Conservation (phyloP, 1,140 invertebrate genomes). For the Papilio dardanus region DNA sequence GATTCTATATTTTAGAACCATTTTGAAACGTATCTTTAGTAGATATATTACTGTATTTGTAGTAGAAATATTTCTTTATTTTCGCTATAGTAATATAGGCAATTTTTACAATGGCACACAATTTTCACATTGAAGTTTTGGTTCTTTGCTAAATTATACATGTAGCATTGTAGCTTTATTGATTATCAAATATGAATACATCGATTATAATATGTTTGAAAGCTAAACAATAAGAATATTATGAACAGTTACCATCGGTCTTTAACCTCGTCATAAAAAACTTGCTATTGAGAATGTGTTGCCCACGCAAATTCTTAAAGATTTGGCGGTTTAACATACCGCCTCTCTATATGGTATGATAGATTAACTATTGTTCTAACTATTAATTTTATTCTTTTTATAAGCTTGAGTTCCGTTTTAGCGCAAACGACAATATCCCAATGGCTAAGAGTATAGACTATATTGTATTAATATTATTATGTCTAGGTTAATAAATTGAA, state of each 20-base stretch:
- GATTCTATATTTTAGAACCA: not conserved
- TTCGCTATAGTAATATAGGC: not conserved
- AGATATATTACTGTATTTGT: not conserved
- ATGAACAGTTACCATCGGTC: slow-evolving; percentile 11
- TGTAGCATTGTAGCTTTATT: not conserved
- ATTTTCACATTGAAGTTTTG: too few species aligned
- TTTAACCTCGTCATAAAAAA: slow-evolving; percentile 29
- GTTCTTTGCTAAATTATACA: not conserved
- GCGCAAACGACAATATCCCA: too few species aligned
- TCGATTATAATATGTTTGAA: not conserved
- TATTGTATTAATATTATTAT: too few species aligned
- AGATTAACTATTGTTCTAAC: not conserved
- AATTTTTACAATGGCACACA: too few species aligned
- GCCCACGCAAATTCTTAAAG: slow-evolving; percentile 30
- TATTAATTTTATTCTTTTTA: not conserved
- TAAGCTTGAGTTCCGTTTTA: not conserved
- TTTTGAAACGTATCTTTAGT: not conserved
- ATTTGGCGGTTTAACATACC: slow-evolving; percentile 16
- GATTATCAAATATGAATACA: not conserved
- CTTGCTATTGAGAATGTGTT: not conserved
- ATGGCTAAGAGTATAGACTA: too few species aligned
- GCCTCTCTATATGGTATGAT: not conserved
- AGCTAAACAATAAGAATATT: slow-evolving; percentile 18
- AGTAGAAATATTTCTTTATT: not conserved
- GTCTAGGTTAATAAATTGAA: too few species aligned